Conservation (phyloP, 2,888 invertebrate species). For the Eilema sororculum region DNA sequence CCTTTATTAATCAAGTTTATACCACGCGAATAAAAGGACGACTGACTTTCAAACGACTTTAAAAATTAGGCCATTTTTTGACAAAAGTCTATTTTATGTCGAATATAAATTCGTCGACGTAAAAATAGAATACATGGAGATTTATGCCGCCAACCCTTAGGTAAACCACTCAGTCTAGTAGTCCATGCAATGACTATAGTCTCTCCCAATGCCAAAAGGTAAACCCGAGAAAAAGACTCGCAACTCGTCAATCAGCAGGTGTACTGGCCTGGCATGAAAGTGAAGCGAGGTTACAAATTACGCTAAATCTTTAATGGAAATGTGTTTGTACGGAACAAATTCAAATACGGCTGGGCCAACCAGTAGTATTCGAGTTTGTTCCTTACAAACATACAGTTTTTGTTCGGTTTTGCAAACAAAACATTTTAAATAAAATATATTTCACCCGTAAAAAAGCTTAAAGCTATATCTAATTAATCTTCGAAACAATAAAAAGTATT, state of each 20-base stretch:
- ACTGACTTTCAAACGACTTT: too few species aligned
- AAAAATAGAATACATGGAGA: background rate
- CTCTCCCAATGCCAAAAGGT: background rate
- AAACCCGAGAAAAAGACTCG: background rate
- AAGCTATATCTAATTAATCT: background rate
- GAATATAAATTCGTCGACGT: too few species aligned
- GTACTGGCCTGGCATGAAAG: background rate
- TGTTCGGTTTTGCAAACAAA: too few species aligned
- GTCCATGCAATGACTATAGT: too few species aligned
- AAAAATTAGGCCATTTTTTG: too few species aligned
- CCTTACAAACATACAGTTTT: too few species aligned
- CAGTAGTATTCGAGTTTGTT: too few species aligned
- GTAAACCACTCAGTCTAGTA: background rate
- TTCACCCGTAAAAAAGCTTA: background rate
- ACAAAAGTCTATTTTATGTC: too few species aligned
- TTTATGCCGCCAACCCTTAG: background rate
- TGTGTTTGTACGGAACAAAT: background rate
- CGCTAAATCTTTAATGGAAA: background rate
- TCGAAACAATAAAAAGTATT: background rate
- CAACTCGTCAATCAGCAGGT: background rate
- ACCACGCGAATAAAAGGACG: background rate
- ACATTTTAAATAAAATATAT: background rate
- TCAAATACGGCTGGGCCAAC: background rate
- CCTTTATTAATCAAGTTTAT: conserved; percentile 21
- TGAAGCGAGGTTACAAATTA: background rate